phyloP scores from a whole-genome alignment of 2,888 invertebrate species.

The Drosophila glabriapex region DNA sequence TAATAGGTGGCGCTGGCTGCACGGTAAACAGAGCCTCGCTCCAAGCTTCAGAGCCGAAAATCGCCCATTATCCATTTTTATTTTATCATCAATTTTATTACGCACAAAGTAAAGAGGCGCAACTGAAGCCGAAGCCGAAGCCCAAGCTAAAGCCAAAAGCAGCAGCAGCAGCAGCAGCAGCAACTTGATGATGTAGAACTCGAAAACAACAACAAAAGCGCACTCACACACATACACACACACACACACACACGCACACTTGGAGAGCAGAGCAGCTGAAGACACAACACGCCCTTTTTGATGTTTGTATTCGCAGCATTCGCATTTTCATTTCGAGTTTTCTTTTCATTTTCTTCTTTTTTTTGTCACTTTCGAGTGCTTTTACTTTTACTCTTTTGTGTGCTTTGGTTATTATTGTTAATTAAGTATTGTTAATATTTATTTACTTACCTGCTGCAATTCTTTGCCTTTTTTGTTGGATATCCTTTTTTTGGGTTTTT shows the following conservation, averaged over 20 bases:
- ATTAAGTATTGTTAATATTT: constrained; percentile 14
- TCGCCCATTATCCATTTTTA: constrained; percentile 82
- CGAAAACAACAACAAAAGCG: constrained; percentile 61
- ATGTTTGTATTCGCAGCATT: constrained; percentile 52
- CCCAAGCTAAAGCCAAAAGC: constrained; percentile 19
- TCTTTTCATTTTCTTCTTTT: constrained; percentile 10
- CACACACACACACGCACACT: constrained; percentile 20
- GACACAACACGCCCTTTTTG: constrained; percentile 72
- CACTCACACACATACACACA: constrained; percentile 35
- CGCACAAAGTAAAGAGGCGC: constrained; percentile 72
- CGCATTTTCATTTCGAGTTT: constrained; percentile 16
- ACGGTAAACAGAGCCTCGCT: constrained; percentile 37
- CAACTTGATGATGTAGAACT: constrained; percentile 57
- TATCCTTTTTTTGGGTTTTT: constrained; percentile 28
- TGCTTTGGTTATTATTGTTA: constrained; percentile 15
- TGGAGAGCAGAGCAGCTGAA: constrained; percentile 50
- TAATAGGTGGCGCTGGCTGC: constrained; percentile 14
- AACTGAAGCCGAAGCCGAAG: constrained; percentile 43
- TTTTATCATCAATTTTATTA: constrained; percentile 82
- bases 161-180: constrained; percentile 29
- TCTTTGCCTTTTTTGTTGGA: constrained; percentile 16
- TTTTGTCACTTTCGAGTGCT: constrained; percentile 46
- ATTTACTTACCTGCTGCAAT: constrained; percentile 42
- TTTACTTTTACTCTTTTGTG: constrained; percentile 8
- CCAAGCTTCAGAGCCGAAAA: constrained; percentile 55